phyloP scores from a whole-genome alignment of 2,113 vertebrate species.

The Gobiocypris rarus region DNA sequence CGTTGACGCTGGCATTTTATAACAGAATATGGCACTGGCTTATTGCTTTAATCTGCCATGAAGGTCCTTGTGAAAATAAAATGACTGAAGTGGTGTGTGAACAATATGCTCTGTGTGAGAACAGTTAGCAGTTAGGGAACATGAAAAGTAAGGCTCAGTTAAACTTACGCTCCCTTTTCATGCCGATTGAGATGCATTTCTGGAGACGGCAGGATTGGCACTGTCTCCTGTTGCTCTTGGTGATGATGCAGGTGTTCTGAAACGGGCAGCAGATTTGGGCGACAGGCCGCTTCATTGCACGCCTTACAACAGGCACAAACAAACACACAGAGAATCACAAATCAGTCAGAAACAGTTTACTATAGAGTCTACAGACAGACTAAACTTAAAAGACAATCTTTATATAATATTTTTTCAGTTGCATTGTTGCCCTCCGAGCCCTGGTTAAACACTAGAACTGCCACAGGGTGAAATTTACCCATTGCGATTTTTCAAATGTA shows the following conservation, averaged over 20 bases:
- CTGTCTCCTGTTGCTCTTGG: slow-evolving; percentile 74
- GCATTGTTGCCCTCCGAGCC: too few species aligned
- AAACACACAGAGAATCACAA: not conserved
- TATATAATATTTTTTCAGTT: too few species aligned
- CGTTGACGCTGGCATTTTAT: not conserved
- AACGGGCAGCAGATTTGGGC: slow-evolving; percentile 70
- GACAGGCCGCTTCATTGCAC: slow-evolving; percentile 70
- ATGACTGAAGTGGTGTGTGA: not conserved
- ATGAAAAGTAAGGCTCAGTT: not conserved
- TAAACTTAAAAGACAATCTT: too few species aligned
- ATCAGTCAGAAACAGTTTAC: too few species aligned
- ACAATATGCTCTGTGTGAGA: not conserved
- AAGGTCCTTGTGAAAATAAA: not conserved
- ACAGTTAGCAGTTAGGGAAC: not conserved
- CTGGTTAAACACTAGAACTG: too few species aligned
- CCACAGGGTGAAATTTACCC: too few species aligned
- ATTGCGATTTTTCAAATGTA: too few species aligned
- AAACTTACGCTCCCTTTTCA: slow-evolving; percentile 76
- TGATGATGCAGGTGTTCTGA: slow-evolving; percentile 73
- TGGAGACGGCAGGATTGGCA: slow-evolving; percentile 78
- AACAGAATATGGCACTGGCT: not conserved
- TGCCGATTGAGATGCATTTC: slow-evolving; percentile 77
- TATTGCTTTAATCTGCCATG: not conserved
- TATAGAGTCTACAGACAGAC: too few species aligned
- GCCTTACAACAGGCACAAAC: slow-evolving; percentile 57